phyloP scores from a whole-genome alignment of 2,113 vertebrate species.

The Dissostichus mawsoni region DNA sequence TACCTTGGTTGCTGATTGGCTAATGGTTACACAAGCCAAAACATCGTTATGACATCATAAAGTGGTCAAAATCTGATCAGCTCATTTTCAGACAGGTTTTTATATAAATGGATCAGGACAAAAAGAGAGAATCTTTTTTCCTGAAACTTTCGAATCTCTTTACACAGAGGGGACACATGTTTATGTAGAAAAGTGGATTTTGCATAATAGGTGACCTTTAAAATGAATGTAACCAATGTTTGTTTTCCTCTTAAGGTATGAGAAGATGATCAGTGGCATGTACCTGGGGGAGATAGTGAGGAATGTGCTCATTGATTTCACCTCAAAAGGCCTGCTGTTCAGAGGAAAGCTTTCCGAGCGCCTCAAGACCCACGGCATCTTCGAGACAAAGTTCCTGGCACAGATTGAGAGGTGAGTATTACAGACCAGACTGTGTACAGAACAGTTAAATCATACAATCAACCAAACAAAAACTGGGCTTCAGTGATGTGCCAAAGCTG shows the following conservation, averaged over 20 bases:
- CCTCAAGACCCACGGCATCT: conserved; percentile 95
- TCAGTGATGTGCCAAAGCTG: background rate
- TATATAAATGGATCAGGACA: too few relatives aligned
- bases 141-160: too few relatives aligned
- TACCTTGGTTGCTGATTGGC: too few relatives aligned
- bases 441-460: background rate
- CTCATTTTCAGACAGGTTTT: too few relatives aligned
- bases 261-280: conserved; percentile 99
- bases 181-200: too few relatives aligned
- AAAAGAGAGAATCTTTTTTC: too few relatives aligned
- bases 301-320: conserved; percentile 94
- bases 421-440: background rate
- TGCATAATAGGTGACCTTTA: too few relatives aligned
- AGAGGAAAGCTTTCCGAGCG: conserved; percentile 93
- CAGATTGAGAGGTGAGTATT: conserved; percentile 93
- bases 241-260: conserved; percentile 84
- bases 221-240: background rate
- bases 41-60: too few relatives aligned
- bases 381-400: conserved; percentile 96
- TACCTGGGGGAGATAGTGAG: conserved; percentile 97
- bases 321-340: conserved; percentile 92
- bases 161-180: too few relatives aligned
- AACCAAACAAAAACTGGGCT: background rate
- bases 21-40: too few relatives aligned
- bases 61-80: too few relatives aligned